Evolutionary conservation across 2,113 vertebrate species (phyloP), one percentile per base, ranked within the genome.

Genomic region (Rhinichthys klamathensis): DNA sequence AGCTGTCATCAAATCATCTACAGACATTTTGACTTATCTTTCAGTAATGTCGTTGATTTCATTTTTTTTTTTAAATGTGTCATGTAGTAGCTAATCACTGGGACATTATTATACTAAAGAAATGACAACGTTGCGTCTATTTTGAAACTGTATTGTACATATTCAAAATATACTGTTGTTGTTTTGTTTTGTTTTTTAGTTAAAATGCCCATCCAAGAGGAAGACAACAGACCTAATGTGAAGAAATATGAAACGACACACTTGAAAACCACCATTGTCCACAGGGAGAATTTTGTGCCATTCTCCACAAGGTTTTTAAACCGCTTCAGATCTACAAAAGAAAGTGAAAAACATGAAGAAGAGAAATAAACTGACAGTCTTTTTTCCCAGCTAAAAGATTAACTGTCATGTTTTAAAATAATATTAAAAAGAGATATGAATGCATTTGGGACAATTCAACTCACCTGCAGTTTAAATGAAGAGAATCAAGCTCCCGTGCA

Each of bases 261-360:
- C 87, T 1, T 1, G 23, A 89, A 56, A 56, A 85, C 88, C 0
- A 27, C 82, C 46, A 56, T 93, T 2, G 1, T 86, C 49, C 93
- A 93, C 87, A 93, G 88, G 84, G 89, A 94, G 30, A 87, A 92
- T 82, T 93, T 92, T 84, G 90, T 95, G 44, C 94, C 94, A 0
- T 93, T 91, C 87, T 89, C 46, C 23, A 90, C 91, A 0, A 84
- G 91, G 72, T 77, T 94, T 70, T 85, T 84, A 41, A 91, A 90
- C 49, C 88, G 90, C 67, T n/a, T 94, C 51, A 81, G 51, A 2
- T 89, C 89, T 7, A 82, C 90, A 75, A 85, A 21, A 15, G 6
- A 75, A 8, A 49, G n/a, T 15, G 8, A 44, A 6, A 27, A n/a
- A 8, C 10, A 75, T 21, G 61, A 51, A 32, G 88, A 92, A 58